Evolutionary conservation across 2,888 invertebrate species (phyloP).

Genomic region (Agriopis leucophaearia): DNA sequence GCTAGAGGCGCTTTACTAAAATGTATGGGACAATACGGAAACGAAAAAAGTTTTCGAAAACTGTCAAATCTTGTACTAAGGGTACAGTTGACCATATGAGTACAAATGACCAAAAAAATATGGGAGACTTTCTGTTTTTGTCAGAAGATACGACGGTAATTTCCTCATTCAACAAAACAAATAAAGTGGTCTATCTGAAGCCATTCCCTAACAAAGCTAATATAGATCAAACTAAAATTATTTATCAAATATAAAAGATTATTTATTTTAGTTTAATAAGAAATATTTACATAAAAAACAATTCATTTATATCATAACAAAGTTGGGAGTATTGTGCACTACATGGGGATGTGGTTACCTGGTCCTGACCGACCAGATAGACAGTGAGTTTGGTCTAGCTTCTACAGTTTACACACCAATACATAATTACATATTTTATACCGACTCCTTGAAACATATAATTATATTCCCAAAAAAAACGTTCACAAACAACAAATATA

Average conservation of each 20-base stretch:
- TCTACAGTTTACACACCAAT: background rate
- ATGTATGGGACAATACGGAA: no score
- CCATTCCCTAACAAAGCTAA: no score
- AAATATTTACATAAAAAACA: background rate
- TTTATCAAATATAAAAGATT: no score
- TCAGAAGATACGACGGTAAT: background rate
- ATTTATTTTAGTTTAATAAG: no score
- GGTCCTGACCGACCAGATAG: background rate
- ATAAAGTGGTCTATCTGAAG: no score
- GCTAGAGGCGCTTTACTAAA: no score
- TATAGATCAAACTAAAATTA: no score
- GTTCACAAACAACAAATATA: background rate
- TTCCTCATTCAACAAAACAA: background rate
- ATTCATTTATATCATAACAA: background rate
- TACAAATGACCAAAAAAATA: no score
- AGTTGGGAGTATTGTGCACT: background rate
- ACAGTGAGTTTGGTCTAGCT: background rate
- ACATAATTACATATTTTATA: background rate
- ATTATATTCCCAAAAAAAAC: background rate
- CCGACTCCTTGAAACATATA: background rate
- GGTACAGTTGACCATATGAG: no score
- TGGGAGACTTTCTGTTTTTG: background rate
- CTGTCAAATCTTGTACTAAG: no score
- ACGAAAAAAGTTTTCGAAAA: no score
- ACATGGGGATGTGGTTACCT: background rate